A percentile compares a stretch with the other conserved stretches of the same genome.
Conservation (phyloP, 2,888 invertebrate species). For the Drosophila mercatorum region DNA sequence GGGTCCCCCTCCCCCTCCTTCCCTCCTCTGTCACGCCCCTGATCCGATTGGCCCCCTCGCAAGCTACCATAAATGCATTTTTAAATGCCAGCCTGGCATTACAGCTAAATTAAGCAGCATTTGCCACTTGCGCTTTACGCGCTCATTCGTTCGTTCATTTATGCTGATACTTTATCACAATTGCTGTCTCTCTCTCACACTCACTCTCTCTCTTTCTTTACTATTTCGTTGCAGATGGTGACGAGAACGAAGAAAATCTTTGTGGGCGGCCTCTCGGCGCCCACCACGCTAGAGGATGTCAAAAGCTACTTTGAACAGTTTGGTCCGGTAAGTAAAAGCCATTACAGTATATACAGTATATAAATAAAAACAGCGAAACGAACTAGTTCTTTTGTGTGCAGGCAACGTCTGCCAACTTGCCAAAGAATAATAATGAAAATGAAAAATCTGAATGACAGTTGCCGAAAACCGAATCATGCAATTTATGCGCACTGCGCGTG, state of each 20-base stretch:
- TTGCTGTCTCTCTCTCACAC: slow-evolving; percentile 15
- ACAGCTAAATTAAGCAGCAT: slow-evolving; percentile 58
- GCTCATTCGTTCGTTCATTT: slow-evolving; percentile 44
- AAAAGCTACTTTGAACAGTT: slow-evolving; percentile 99
- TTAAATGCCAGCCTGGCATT: slow-evolving; percentile 58
- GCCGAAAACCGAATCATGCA: slow-evolving; percentile 75
- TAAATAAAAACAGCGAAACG: background rate
- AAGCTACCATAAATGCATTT: slow-evolving; percentile 66
- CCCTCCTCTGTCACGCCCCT: background rate
- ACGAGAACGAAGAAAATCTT: slow-evolving; percentile 99
- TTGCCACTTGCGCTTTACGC: slow-evolving; percentile 42
- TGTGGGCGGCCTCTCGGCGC: slow-evolving; percentile 99
- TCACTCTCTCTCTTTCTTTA: background rate
- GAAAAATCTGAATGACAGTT: slow-evolving; percentile 71
- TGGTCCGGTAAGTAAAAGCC: slow-evolving; percentile 94
- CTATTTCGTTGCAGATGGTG: slow-evolving; percentile 92
- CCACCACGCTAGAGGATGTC: slow-evolving; percentile 99
- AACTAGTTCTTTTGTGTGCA: slow-evolving; percentile 22
- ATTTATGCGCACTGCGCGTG: slow-evolving; percentile 76
- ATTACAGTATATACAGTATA: background rate
- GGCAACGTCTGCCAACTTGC: slow-evolving; percentile 45
- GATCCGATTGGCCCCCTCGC: background rate
- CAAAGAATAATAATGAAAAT: slow-evolving; percentile 64
- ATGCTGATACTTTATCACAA: slow-evolving; percentile 27
- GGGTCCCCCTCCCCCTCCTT: slow-evolving; percentile 12